These are phyloP conservation scores for Numenius phaeopus DNA, from an alignment of 2,797 vertebrate species.

Conservation along the genomic window DNA sequence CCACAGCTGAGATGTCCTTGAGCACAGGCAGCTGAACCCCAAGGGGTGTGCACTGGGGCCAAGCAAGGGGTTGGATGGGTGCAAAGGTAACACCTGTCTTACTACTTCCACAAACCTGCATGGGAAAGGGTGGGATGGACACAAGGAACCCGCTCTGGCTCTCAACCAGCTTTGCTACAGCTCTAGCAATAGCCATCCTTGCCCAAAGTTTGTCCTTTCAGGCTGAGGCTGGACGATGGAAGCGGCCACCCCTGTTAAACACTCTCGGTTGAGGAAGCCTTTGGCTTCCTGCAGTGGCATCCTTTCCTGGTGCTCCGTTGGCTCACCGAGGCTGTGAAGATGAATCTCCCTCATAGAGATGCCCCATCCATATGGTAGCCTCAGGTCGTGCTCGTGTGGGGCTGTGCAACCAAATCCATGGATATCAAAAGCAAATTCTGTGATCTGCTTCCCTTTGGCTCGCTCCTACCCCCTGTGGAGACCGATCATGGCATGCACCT, in stretches of 20 bases:
- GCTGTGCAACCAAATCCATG: not conserved
- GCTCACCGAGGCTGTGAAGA: not conserved
- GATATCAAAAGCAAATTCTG: not conserved
- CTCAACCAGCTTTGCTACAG: not conserved
- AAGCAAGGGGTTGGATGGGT: not conserved
- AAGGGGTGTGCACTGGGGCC: not conserved
- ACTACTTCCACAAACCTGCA: not conserved
- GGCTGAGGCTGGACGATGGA: not conserved
- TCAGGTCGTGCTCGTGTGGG: not conserved
- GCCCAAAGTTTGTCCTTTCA: not conserved
- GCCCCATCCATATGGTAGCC: not conserved
- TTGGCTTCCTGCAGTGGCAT: not conserved
- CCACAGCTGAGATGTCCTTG: not conserved
- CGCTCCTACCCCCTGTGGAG: not conserved
- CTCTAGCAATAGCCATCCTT: not conserved
- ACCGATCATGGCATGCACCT: not conserved
- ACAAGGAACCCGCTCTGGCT: not conserved
- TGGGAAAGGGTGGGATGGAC: not conserved
- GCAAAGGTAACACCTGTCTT: not conserved
- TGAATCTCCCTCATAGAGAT: not conserved
- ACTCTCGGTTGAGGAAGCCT: not conserved
- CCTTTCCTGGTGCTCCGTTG: not conserved
- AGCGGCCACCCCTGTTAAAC: not conserved
- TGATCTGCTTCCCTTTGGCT: conserved; percentile 9
- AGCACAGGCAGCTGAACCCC: not conserved